Conservation (phyloP, 2,797 vertebrate genomes). For the Perodicticus potto region DNA sequence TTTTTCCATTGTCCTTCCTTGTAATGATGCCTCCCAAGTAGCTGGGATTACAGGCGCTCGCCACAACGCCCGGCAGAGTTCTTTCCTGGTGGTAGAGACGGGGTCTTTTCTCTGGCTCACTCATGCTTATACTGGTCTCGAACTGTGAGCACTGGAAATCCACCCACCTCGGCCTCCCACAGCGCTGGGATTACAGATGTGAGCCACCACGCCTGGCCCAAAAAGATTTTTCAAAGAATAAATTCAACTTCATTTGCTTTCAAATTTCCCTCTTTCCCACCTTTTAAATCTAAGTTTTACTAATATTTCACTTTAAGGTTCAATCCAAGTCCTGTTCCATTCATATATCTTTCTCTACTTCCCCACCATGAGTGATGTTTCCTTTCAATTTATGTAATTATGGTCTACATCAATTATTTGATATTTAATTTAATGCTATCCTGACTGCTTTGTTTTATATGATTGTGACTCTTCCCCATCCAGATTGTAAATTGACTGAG, state of each 20-base stretch:
- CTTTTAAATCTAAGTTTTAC: background rate
- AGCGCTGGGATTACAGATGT: too few species aligned
- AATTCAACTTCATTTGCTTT: constrained; percentile 20
- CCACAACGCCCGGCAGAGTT: too few species aligned
- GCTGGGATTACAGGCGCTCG: too few species aligned
- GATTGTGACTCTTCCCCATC: background rate
- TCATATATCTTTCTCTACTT: constrained; percentile 45
- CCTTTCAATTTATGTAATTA: constrained; percentile 51
- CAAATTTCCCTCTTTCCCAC: background rate
- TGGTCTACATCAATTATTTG: background rate
- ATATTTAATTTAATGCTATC: constrained; percentile 30
- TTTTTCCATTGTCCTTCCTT: too few species aligned
- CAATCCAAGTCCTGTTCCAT: background rate
- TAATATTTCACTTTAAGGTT: constrained; percentile 37
- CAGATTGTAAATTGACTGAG: constrained; percentile 21
- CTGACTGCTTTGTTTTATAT: constrained; percentile 42
- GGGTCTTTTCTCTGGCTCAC: too few species aligned
- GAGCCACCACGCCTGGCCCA: too few species aligned
- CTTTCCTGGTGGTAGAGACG: too few species aligned
- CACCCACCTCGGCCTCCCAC: too few species aligned
- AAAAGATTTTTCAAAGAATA: constrained; percentile 21
- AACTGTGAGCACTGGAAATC: too few species aligned
- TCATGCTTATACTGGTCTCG: too few species aligned
- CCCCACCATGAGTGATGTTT: background rate
- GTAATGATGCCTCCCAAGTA: too few species aligned